Conservation (phyloP, 2,113 vertebrate species). For the Limnothrissa miodon region DNA sequence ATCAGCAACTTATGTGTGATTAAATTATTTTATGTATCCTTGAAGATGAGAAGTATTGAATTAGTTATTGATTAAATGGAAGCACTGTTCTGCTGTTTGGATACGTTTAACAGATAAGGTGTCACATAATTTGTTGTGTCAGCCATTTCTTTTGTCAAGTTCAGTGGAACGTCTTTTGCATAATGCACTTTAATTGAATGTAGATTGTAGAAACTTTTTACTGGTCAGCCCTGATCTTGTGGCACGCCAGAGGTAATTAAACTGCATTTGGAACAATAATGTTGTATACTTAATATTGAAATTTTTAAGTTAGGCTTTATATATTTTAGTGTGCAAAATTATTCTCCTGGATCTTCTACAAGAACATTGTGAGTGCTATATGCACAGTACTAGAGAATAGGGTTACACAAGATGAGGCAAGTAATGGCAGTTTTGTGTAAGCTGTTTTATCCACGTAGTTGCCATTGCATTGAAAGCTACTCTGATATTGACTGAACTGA, state of each 20-base stretch:
- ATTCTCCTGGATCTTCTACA: not conserved
- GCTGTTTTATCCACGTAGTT: not conserved
- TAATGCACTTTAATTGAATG: not conserved
- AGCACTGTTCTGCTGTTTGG: not conserved
- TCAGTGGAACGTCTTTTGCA: not conserved
- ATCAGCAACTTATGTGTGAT: not conserved
- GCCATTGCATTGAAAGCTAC: not conserved
- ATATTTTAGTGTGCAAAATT: not conserved
- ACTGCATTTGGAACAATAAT: not conserved
- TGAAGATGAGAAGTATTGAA: not conserved
- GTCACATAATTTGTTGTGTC: not conserved
- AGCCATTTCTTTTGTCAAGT: not conserved
- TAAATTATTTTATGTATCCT: not conserved
- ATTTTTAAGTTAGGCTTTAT: not conserved
- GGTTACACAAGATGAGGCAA: not conserved
- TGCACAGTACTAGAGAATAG: not conserved
- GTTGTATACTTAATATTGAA: not conserved
- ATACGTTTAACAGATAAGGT: not conserved
- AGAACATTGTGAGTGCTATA: not conserved
- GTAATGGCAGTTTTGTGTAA: not conserved
- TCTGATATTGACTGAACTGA: constrained; percentile 1
- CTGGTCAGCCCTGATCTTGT: not conserved
- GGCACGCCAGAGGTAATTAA: not conserved
- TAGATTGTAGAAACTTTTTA: no score
- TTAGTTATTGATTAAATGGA: not conserved